Conservation (phyloP, 2,888 invertebrate species). For the Ophion obscuratus region DNA sequence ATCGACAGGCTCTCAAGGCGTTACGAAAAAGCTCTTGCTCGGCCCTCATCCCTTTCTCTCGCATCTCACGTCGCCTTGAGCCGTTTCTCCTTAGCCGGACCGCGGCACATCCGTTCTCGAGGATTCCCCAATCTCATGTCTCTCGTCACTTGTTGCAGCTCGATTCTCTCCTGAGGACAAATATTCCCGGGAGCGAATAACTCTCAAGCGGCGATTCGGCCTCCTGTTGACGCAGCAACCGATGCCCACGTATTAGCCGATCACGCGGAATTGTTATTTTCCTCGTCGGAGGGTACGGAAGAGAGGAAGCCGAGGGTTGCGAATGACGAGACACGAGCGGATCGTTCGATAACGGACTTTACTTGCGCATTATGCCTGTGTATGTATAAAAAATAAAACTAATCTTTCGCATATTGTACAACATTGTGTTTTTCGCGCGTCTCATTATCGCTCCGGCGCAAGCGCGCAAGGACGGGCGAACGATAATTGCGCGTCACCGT, state of each 20-base stretch:
- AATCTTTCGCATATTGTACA: conserved; percentile 68
- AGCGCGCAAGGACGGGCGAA: background rate
- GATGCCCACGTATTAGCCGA: conserved; percentile 87
- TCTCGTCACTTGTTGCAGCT: conserved; percentile 87
- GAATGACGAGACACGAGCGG: background rate
- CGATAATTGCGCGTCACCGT: background rate
- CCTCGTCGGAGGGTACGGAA: background rate
- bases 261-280: background rate
- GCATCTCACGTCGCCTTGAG: background rate
- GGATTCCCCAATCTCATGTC: background rate
- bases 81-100: background rate
- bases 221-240: conserved; percentile 94
- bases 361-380: conserved; percentile 65
- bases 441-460: background rate
- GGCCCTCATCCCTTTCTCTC: background rate
- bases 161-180: conserved; percentile 98
- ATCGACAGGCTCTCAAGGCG: too few species aligned
- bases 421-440: conserved; percentile 14
- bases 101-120: background rate
- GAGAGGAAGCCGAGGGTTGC: background rate
- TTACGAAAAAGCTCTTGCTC: background rate
- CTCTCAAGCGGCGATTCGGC: conserved; percentile 95
- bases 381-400: conserved; percentile 74
- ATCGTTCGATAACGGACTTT: conserved; percentile 63
- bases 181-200: conserved; percentile 94